These are phyloP conservation scores for Hydrocynus forskahlii DNA, from an alignment of 2,797 vertebrate genomes.

Conservation along the genomic window DNA sequence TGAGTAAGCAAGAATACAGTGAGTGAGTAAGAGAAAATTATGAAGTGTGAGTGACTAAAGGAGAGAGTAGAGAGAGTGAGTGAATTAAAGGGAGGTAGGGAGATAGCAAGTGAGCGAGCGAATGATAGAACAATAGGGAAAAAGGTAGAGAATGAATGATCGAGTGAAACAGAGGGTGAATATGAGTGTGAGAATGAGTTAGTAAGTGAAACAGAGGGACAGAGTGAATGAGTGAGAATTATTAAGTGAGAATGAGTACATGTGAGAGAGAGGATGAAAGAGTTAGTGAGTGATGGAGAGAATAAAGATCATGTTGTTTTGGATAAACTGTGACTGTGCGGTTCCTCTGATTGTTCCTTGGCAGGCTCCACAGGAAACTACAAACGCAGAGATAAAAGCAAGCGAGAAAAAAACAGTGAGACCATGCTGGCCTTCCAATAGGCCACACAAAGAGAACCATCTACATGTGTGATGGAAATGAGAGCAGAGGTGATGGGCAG, in stretches of 20 bases:
- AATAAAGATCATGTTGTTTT: constrained; percentile 30
- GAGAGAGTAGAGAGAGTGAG: neutral
- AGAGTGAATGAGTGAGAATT: neutral
- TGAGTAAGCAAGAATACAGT: neutral
- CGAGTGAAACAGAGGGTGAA: neutral
- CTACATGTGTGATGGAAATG: constrained; percentile 12
- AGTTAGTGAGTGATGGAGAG: neutral
- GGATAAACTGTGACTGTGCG: constrained; percentile 45
- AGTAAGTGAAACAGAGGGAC: neutral
- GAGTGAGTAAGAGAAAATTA: neutral
- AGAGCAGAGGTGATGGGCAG: constrained; percentile 40
- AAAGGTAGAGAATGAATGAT: neutral
- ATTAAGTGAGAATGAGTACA: too few relatives aligned
- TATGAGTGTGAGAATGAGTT: neutral
- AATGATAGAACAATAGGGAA: neutral
- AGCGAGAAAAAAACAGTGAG: neutral
- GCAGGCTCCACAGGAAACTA: constrained; percentile 57
- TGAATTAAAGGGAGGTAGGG: too few relatives aligned
- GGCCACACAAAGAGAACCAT: constrained; percentile 3
- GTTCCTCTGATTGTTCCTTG: constrained; percentile 64
- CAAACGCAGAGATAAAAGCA: constrained; percentile 52
- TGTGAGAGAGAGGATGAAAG: neutral
- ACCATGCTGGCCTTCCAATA: constrained; percentile 16
- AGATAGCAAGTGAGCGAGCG: neutral
- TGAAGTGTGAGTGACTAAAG: neutral